A percentile compares a stretch with the other conserved stretches of the same genome.
phyloP scores from a whole-genome alignment of 2,797 vertebrate genomes.

The Lagorchestes hirsutus region DNA sequence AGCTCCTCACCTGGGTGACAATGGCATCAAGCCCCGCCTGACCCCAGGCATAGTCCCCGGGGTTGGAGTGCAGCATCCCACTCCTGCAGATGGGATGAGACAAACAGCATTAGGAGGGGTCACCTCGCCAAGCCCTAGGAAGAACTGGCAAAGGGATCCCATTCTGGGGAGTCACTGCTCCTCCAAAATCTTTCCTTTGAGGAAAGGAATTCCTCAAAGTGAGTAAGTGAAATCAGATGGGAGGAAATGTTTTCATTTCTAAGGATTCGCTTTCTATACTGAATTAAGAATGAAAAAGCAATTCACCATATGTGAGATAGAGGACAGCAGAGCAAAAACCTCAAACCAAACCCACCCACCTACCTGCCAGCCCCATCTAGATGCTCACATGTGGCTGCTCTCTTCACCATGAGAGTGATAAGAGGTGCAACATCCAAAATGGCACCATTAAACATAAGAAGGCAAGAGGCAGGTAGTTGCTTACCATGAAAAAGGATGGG shows the following conservation, averaged over 20 bases:
- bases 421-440: conserved; percentile 30
- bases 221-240: conserved; percentile 54
- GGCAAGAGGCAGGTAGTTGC: conserved; percentile 49
- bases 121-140: conserved; percentile 28
- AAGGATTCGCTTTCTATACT: conserved; percentile 42
- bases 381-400: conserved; percentile 22
- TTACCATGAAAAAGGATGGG: conserved; percentile 95
- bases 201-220: conserved; percentile 51
- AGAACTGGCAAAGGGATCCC: conserved; percentile 28
- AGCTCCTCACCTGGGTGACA: conserved; percentile 94
- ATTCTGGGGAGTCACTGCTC: conserved; percentile 38
- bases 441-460: neutral
- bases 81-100: conserved; percentile 87
- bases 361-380: neutral
- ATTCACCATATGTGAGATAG: conserved; percentile 38
- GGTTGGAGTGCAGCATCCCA: conserved; percentile 97
- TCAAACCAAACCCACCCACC: neutral
- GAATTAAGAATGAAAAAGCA: conserved; percentile 53
- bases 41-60: conserved; percentile 98
- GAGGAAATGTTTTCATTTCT: conserved; percentile 50
- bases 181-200: neutral
- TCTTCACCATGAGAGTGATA: conserved; percentile 3
- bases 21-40: conserved; percentile 97
- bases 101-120: conserved; percentile 63
- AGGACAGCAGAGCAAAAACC: conserved; percentile 28